Conservation (phyloP, 2,888 invertebrate species). For the Erebia ligea region DNA sequence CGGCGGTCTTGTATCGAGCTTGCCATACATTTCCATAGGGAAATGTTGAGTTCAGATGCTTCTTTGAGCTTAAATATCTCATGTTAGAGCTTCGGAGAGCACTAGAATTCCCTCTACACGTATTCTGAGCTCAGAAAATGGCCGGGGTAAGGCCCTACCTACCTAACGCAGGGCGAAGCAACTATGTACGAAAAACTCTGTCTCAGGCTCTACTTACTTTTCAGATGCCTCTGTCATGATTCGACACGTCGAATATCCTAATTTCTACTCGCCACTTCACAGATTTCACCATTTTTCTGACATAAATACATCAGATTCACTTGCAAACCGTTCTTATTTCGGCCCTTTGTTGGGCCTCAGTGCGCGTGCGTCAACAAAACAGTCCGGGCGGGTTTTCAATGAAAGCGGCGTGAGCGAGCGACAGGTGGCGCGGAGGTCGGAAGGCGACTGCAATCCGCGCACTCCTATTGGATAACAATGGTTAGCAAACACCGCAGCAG, state of each 20-base stretch:
- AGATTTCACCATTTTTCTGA: constrained; percentile 93
- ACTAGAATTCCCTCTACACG: constrained; percentile 56
- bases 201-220: constrained; percentile 87
- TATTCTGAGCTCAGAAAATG: constrained; percentile 72
- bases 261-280: constrained; percentile 91
- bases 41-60: constrained; percentile 34
- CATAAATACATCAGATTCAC: constrained; percentile 88
- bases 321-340: constrained; percentile 77
- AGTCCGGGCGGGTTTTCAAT: constrained; percentile 79
- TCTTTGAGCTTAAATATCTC: constrained; percentile 35
- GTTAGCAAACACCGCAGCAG: constrained; percentile 45
- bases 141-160: constrained; percentile 79
- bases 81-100: constrained; percentile 46
- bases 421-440: constrained; percentile 78
- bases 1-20: constrained; percentile 64
- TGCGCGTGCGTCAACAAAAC: constrained; percentile 79
- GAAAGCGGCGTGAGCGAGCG: constrained; percentile 69
- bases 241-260: constrained; percentile 92
- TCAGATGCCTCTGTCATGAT: constrained; percentile 96
- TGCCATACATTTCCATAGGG: constrained; percentile 45
- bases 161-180: constrained; percentile 67
- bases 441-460: constrained; percentile 50
- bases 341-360: constrained; percentile 83
- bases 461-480: constrained; percentile 61
- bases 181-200: constrained; percentile 61